These are phyloP conservation scores for Prinia subflava DNA, from an alignment of 2,113 vertebrate genomes.

Conservation along the genomic window DNA sequence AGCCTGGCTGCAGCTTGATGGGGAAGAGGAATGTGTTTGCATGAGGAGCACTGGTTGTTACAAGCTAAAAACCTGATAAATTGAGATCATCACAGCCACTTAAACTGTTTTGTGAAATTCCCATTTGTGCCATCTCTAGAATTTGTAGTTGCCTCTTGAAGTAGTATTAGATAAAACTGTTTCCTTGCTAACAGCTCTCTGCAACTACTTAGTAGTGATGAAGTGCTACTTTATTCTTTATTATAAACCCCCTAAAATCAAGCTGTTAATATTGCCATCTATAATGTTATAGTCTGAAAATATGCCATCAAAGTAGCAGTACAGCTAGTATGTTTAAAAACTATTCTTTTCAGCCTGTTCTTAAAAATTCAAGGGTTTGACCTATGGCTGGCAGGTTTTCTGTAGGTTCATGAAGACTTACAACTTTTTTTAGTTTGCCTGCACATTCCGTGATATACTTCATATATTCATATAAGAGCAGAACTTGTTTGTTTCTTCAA, in stretches of 20 bases:
- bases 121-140: not conserved
- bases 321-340: not conserved
- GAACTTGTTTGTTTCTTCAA: not conserved
- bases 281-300: not conserved
- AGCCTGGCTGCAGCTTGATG: not conserved
- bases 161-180: not conserved
- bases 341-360: not conserved
- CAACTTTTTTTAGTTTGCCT: not conserved
- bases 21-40: not conserved
- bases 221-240: not conserved
- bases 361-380: not conserved
- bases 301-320: not conserved
- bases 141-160: not conserved
- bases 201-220: not conserved
- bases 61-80: not conserved
- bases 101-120: not conserved
- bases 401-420: not conserved
- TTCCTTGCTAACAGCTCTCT: not conserved
- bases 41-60: not conserved
- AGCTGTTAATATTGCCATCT: not conserved
- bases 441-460: accelerated
- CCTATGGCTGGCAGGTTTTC: not conserved
- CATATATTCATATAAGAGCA: not conserved
- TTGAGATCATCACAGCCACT: not conserved
- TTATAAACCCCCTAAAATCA: not conserved